Conservation (phyloP, 2,797 vertebrate species). For the Melanotaenia nigrans region DNA sequence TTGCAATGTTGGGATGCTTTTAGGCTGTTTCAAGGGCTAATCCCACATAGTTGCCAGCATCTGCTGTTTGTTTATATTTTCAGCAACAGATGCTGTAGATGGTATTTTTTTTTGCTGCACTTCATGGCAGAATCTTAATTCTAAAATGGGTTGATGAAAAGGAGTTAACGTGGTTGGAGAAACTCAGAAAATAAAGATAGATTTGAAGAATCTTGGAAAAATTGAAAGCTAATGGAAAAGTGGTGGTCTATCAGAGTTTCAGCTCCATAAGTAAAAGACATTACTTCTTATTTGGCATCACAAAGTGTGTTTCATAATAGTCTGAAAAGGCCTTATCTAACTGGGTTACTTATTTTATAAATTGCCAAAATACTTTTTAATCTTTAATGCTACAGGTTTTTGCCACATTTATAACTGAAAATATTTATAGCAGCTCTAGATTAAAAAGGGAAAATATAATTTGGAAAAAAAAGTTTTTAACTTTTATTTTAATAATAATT, state of each 20-base stretch:
- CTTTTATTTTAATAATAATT: too few relatives aligned
- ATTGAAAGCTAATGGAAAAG: conserved; percentile 1
- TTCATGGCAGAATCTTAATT: conserved; percentile 30
- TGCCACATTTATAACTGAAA: too few relatives aligned
- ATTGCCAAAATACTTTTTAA: too few relatives aligned
- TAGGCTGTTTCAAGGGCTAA: conserved; percentile 42
- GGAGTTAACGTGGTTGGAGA: conserved; percentile 33
- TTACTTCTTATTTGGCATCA: conserved; percentile 7
- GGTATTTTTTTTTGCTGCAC: conserved; percentile 34
- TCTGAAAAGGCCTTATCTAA: too few relatives aligned
- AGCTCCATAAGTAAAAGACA: conserved; percentile 7
- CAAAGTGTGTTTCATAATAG: background rate
- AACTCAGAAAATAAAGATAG: conserved; percentile 33
- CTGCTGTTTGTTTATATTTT: conserved; percentile 51
- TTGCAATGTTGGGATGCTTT: conserved; percentile 14
- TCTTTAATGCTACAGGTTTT: too few relatives aligned
- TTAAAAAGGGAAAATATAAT: too few relatives aligned
- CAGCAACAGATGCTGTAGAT: conserved; percentile 49
- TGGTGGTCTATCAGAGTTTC: conserved; percentile 9
- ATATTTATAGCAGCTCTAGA: too few relatives aligned
- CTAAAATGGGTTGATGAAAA: conserved; percentile 44
- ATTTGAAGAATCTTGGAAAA: background rate
- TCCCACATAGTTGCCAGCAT: conserved; percentile 37
- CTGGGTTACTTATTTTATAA: too few relatives aligned
- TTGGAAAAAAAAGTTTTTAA: too few relatives aligned